phyloP scores from a whole-genome alignment of 2,797 vertebrate species.

The Danio albolineatus region DNA sequence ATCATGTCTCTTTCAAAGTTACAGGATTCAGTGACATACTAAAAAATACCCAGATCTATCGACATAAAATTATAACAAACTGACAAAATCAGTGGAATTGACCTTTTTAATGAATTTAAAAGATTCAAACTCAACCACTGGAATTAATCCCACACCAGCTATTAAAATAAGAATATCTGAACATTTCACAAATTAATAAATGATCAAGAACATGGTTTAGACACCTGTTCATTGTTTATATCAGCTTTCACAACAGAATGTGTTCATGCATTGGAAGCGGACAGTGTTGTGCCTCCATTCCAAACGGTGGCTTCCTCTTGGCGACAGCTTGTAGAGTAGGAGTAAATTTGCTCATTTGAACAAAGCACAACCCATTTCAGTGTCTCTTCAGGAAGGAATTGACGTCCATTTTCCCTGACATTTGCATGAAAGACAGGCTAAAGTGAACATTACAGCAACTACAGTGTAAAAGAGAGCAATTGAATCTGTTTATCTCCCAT shows the following conservation, averaged over 20 bases:
- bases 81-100: too few species aligned
- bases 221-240: not conserved
- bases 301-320: not conserved
- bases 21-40: too few species aligned
- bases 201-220: not conserved
- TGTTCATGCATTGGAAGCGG: not conserved
- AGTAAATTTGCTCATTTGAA: constrained; percentile 5
- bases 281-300: not conserved
- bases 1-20: too few species aligned
- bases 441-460: constrained; percentile 3
- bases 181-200: not conserved
- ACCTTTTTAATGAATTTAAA: too few species aligned
- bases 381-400: not conserved
- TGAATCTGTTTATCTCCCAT: not conserved
- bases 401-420: not conserved
- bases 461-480: not conserved
- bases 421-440: not conserved
- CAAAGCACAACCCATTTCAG: not conserved
- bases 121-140: too few species aligned
- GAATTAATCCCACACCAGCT: not conserved
- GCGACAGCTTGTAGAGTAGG: not conserved
- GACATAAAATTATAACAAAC: too few species aligned
- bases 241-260: not conserved
- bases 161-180: not conserved
- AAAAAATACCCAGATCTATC: too few species aligned